Evolutionary conservation across 2,888 invertebrate species (phyloP), one percentile per base, ranked within the genome.

Genomic region (Sepioteuthis lessoniana): DNA sequence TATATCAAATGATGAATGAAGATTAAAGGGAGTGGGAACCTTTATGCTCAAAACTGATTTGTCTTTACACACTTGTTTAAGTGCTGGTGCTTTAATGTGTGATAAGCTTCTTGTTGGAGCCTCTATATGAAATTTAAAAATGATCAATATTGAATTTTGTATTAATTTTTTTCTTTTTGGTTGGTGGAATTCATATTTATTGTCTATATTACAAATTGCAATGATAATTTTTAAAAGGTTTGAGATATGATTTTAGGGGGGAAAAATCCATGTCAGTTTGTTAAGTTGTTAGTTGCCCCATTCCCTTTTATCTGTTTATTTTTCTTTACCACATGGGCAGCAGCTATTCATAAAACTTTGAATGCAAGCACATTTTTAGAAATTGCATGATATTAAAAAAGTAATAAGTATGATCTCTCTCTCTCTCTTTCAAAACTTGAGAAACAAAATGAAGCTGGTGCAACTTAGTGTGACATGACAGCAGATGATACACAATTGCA

Each of bases 381-480:
- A 1, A 76, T 76, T 76, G 76, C 76, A 76, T 76, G 76, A n/a
- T 76, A n/a, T 76, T 35, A 76, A 76, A 25, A 76, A 76, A 76
- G 16, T n/a, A 76, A 76, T 35, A n/a, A 13, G 16, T 76, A 19
- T 76, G n/a, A 35, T n/a, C n/a, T 35, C 16, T 76, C n/a, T 16
- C 42, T 42, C 42, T 42, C 7, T 42, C 42, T 42, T 7, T 42
- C 42, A 42, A 42, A 42, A 42, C 42, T 42, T 42, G 42, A 42
- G 4, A 35, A 76, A n/a, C n/a, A n/a, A n/a, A 25, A 76, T n/a
- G n/a, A n/a, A 31, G 31, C 76, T n/a, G 76, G 76, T 76, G 76
- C 76, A n/a, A 76, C n/a, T 76, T 76, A 76, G n/a, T 76, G 76
- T 76, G 16, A 76, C n/a, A 76, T 76, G 76, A 76, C 76, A 76